Evolutionary conservation across 23 tunicate genomes (phyloP).

Genomic region (Phallusia fumigata): DNA sequence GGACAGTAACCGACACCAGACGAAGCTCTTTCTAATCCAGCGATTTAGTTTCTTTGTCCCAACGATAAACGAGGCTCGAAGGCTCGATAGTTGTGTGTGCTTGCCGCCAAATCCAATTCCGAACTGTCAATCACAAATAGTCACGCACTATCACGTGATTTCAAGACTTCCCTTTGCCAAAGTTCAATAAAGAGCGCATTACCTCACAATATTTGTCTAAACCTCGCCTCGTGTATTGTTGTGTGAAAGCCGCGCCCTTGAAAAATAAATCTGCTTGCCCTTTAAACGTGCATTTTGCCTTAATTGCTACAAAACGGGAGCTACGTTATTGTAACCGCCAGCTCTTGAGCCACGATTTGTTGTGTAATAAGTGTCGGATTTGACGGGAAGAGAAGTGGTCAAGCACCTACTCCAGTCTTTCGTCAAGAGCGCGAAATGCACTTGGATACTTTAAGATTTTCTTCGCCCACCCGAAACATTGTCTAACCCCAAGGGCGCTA

Average conservation of each 20-base stretch:
- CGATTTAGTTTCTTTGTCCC: not conserved
- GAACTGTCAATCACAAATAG: too few relatives aligned
- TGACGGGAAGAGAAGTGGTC: not conserved
- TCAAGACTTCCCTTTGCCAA: not conserved
- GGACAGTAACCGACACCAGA: not conserved
- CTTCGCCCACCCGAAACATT: too few relatives aligned
- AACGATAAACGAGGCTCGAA: not conserved
- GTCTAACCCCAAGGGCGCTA: too few relatives aligned
- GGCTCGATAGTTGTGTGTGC: too few relatives aligned
- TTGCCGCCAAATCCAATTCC: not conserved
- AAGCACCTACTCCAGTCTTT: constrained; percentile 11
- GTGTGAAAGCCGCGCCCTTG: not conserved
- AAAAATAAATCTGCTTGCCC: not conserved
- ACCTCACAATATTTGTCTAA: too few relatives aligned
- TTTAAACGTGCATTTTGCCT: not conserved
- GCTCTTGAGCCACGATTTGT: not conserved
- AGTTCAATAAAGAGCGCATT: too few relatives aligned
- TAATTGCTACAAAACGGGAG: not conserved
- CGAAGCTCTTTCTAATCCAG: not conserved
- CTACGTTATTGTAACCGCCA: constrained; percentile 9
- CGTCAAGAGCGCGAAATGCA: not conserved
- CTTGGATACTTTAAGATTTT: not conserved
- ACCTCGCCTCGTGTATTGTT: not conserved
- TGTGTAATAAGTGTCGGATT: constrained; percentile 10
- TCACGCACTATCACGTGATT: not conserved